Percentiles rank a stretch among this genome's conserved stretches.
Evolutionary conservation across 2,113 vertebrate species (phyloP).

Genomic region (Melanerpes aurifrons): DNA sequence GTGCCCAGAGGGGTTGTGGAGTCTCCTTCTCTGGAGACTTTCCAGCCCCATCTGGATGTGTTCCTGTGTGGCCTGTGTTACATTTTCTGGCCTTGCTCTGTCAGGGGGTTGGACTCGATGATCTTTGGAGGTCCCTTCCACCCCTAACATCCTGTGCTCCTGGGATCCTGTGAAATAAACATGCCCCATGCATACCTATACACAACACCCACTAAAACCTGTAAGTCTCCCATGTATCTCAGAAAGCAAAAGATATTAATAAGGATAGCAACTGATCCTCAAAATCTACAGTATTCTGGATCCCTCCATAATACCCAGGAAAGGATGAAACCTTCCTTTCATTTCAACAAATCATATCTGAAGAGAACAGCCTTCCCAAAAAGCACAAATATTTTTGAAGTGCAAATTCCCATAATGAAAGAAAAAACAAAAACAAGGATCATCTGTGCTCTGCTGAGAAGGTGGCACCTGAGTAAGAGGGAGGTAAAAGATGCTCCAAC

Average conservation of each 20-base stretch:
- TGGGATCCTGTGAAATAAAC: not conserved
- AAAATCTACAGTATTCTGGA: not conserved
- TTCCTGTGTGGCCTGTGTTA: too few species aligned
- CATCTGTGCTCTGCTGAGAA: not conserved
- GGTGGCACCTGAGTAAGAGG: not conserved
- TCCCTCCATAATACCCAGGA: not conserved
- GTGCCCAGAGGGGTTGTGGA: too few species aligned
- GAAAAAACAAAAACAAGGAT: not conserved
- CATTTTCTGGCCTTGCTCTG: too few species aligned
- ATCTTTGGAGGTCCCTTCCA: too few species aligned
- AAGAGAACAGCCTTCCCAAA: not conserved
- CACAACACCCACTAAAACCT: not conserved
- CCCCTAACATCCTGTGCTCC: too few species aligned
- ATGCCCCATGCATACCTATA: not conserved
- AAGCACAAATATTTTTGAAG: not conserved
- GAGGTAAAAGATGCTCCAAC: not conserved
- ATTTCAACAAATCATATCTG: not conserved
- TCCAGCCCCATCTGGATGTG: too few species aligned
- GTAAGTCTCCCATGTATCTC: not conserved
- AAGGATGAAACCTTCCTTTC: not conserved
- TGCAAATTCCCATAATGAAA: not conserved
- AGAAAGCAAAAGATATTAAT: not conserved
- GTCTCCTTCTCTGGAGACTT: too few species aligned
- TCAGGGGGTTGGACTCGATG: too few species aligned
- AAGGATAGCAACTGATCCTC: not conserved